Percentiles rank a stretch among this genome's conserved stretches.
Evolutionary conservation across 2,113 vertebrate species (phyloP).

Genomic region (Brachionichthys hirsutus): DNA sequence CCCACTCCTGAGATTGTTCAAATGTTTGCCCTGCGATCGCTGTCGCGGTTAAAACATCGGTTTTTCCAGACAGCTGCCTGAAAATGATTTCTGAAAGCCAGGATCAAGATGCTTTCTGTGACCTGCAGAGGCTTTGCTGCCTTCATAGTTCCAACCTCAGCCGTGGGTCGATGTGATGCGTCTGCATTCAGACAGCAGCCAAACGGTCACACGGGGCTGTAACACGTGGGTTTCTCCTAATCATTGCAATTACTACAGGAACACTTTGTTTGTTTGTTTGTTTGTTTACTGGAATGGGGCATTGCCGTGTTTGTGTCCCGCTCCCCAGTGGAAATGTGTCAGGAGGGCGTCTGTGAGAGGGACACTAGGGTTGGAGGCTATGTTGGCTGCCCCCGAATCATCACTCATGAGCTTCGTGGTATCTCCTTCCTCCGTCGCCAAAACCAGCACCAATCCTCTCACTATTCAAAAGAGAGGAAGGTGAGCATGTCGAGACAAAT

Average conservation of each 20-base stretch:
- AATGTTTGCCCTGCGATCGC: constrained; percentile 23
- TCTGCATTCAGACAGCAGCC: constrained; percentile 37
- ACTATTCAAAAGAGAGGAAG: constrained; percentile 31
- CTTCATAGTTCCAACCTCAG: constrained; percentile 30
- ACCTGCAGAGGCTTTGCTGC: constrained; percentile 15
- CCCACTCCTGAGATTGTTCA: constrained; percentile 22
- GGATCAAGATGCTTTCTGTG: constrained; percentile 30
- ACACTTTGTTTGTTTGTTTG: constrained; percentile 66
- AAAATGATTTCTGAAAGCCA: constrained; percentile 25
- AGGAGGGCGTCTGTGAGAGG: constrained; percentile 48
- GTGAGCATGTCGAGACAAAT: constrained; percentile 36
- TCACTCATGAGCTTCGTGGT: neutral
- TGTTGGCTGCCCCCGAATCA: constrained; percentile 32
- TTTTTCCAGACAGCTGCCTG: constrained; percentile 11
- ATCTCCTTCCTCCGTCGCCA: constrained; percentile 30
- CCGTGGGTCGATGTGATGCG: constrained; percentile 34
- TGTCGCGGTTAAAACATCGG: constrained; percentile 20
- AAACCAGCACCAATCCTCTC: constrained; percentile 21
- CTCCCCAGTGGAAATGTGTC: constrained; percentile 62
- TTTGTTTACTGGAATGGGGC: constrained; percentile 66
- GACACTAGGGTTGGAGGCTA: constrained; percentile 49
- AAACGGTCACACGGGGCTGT: constrained; percentile 61
- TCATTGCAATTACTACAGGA: constrained; percentile 70
- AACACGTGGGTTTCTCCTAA: constrained; percentile 58
- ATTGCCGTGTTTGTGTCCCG: constrained; percentile 67